Base-by-base conservation (phyloP, 2,113 vertebrate genomes). In the Syrmaticus mikado region DNA sequence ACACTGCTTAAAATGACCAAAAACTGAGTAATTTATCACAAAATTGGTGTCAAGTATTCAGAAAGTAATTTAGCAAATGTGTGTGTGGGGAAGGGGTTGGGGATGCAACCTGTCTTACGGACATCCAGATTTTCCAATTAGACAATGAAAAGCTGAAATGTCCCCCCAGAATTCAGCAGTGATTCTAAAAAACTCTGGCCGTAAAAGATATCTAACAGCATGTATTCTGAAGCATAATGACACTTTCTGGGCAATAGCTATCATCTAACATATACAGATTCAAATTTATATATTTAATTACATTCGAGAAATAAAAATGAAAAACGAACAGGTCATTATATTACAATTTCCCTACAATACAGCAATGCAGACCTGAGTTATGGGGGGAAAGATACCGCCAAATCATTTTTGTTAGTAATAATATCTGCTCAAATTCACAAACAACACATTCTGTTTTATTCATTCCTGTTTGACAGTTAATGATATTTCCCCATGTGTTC, bases 341-440 rank as follows among this genome's bases (percentile, higher is more conserved):
- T 5, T 65, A 52, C 22, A 80, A 90, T 88, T 96, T 94, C 18
- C 57, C 27, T 66, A 85, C 0, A 5, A 72, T 22, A 58, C 13
- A 65, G 65, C 45, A 84, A 55, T 1, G 10, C n/a, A 84, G 16
- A 71, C 28, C 61, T 64, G 36, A 90, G 45, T 83, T 82, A 71
- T 57, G 34, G 50, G 38, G 95, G 76, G 32, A 80, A 90, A 82
- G 70, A 87, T 70, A 78, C 61, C 77, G 85, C 74, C 92, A 93
- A 85, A 80, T 61, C 13, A 46, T 77, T 91, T 87, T 92, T 87
- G 84, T 79, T 84, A 92, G 46, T 25, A 82, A 64, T 73, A 92
- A 48, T 27, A 88, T 64, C 40, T 73, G 55, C 87, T 95, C 61
- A 91, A 87, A 77, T 71, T 93, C 71, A 92, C 57, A 92, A 90